Base-by-base conservation (phyloP, 92 coral and sea anemone genomes). In the Palythoa grandis region DNA sequence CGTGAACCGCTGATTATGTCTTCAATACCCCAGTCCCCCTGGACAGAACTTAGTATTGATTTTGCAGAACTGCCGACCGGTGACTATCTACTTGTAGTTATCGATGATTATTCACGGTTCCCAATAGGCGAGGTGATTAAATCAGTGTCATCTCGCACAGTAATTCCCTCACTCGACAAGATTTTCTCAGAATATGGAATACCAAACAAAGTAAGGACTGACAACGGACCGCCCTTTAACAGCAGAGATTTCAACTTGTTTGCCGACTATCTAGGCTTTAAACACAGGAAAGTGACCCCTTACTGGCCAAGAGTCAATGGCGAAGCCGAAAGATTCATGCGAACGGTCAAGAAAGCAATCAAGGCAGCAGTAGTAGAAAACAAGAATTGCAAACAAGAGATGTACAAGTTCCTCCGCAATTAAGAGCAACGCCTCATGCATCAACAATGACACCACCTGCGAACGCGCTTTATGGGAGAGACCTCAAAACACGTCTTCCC, bases 1-100 rank as follows among this genome's bases (percentile, higher is more conserved):
- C 83, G 93, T 47, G 92, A 92, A 72, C 92, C 93, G 9, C 87
- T 88, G 15, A 35, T 39, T 25, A 90, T 92, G 92, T 85, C 90
- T 2, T 71, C 78, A 63, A 86, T 92, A 19, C 93, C 92, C 69
- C 78, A 86, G 35, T 19, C 40, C 78, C 78, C 78, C 58, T 74
- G 78, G 52, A 37, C 53, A 37, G 78, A 74, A 38, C 78, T 74
- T 19, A 52, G 78, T 52, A 74, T 37, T 38, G 78, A 74, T 7
- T 74, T 74, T 74, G 78, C 52, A 14, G 52, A 74, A 37, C 53
- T 74, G 54, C 54, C 78, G 78, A 74, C 78, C 23, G 78, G 78
- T 23, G 78, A 29, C 40, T 74, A 74, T 38, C 29, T 74, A 74
- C 78, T 74, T 2, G 78, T 74, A 40, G 53, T 74, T n/a, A 74